Percentiles rank a stretch among this genome's conserved stretches.
phyloP scores from a whole-genome alignment of 2,888 invertebrate species.

The Drosophila putrida region DNA sequence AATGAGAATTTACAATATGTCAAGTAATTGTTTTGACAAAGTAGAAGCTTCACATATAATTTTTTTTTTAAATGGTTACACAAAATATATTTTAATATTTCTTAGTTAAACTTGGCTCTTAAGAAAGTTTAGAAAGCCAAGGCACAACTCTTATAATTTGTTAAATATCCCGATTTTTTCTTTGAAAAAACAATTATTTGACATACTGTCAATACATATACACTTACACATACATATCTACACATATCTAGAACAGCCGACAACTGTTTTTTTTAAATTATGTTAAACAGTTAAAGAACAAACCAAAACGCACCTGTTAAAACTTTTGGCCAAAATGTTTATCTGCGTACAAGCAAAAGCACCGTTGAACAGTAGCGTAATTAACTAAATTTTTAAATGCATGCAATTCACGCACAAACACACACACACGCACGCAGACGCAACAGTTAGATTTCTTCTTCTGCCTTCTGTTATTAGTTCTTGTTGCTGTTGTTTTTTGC shows the following conservation, averaged over 20 bases:
- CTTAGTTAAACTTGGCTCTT: too few species aligned
- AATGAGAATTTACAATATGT: conserved; percentile 8
- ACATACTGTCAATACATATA: neutral
- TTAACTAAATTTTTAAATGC: conserved; percentile 34
- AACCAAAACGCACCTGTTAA: conserved; percentile 50
- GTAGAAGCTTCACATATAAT: neutral
- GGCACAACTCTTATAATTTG: neutral
- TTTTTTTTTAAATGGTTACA: neutral
- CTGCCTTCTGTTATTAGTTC: conserved; percentile 8
- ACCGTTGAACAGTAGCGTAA: conserved; percentile 39
- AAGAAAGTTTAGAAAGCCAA: too few species aligned
- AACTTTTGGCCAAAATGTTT: conserved; percentile 34
- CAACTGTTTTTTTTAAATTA: conserved; percentile 35
- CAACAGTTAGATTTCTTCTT: conserved; percentile 54
- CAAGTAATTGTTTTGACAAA: neutral
- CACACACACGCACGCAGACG: conserved; percentile 20
- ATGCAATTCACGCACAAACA: conserved; percentile 38
- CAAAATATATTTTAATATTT: too few species aligned
- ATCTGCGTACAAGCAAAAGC: conserved; percentile 12
- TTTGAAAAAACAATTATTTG: neutral
- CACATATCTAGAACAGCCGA: conserved; percentile 9
- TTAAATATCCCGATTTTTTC: neutral
- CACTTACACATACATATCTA: neutral
- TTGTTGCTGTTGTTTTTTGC: conserved; percentile 30
- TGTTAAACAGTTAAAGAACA: conserved; percentile 34